Conservation (phyloP, 2,888 invertebrate genomes). For the Ferrisia virgata region DNA sequence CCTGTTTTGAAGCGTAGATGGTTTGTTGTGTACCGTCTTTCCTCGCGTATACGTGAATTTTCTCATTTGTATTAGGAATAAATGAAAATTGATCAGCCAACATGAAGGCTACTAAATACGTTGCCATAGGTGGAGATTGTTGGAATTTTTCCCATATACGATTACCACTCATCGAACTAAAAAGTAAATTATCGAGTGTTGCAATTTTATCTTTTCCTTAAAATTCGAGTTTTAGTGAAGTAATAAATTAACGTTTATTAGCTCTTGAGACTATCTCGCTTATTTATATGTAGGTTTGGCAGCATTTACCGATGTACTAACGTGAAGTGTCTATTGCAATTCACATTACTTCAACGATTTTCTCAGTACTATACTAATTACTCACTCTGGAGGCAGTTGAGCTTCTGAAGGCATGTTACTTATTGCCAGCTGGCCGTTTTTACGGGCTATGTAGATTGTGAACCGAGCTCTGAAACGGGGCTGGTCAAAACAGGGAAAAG, state of each 20-base stretch:
- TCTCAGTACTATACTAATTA: too few species aligned
- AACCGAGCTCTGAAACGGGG: constrained; percentile 77
- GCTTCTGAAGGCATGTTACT: constrained; percentile 48
- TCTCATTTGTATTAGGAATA: constrained; percentile 48
- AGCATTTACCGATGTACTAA: not conserved
- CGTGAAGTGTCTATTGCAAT: not conserved
- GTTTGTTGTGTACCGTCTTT: constrained; percentile 52
- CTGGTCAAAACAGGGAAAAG: constrained; percentile 86
- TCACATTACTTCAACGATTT: not conserved
- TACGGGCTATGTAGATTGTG: constrained; percentile 63
- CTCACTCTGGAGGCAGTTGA: not conserved
- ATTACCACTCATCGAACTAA: not conserved
- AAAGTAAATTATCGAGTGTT: not conserved
- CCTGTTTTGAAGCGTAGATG: constrained; percentile 59
- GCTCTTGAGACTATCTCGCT: not conserved
- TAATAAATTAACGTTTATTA: not conserved
- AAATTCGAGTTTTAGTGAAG: not conserved
- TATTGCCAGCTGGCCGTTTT: constrained; percentile 45
- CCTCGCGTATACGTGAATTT: constrained; percentile 47
- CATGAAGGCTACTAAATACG: constrained; percentile 77
- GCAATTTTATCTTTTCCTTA: not conserved
- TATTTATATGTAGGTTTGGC: not conserved
- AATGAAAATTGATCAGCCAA: constrained; percentile 70
- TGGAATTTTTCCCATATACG: not conserved
- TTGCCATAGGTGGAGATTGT: constrained; percentile 48